Percentiles rank a stretch among this genome's conserved stretches.
These are phyloP conservation scores for Xiphophorus birchmanni DNA, from an alignment of 2,797 vertebrate genomes.

Conservation along the genomic window DNA sequence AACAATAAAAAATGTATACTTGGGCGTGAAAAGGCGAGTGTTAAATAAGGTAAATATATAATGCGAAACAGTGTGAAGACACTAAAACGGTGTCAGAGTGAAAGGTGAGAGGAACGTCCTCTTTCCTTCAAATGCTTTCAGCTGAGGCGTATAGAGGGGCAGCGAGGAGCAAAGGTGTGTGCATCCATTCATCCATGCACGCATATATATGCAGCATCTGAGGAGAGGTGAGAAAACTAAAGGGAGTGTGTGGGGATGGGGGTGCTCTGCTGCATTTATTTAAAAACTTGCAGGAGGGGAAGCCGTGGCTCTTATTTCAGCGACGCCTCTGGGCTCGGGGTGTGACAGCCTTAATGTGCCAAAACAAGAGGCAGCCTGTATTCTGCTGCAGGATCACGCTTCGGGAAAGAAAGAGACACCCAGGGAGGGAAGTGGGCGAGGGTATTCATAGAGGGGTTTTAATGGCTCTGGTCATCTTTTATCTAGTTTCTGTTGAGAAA, in stretches of 20 bases:
- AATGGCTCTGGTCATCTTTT: constrained; percentile 44
- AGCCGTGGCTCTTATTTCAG: constrained; percentile 68
- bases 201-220: constrained; percentile 32
- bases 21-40: constrained; percentile 63
- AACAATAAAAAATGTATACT: constrained; percentile 73
- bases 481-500: constrained; percentile 29
- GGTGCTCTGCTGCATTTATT: constrained; percentile 47
- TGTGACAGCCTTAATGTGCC: constrained; percentile 65
- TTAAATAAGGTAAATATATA: constrained; percentile 78
- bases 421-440: constrained; percentile 24
- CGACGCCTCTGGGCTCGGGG: constrained; percentile 56
- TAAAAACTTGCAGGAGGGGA: constrained; percentile 53
- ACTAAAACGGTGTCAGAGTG: constrained; percentile 75
- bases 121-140: constrained; percentile 78
- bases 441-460: constrained; percentile 40
- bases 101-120: constrained; percentile 73
- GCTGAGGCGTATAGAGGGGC: constrained; percentile 46
- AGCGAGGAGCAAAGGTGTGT: constrained; percentile 32
- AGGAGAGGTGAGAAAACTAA: constrained; percentile 78
- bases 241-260: constrained; percentile 17
- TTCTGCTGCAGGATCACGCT: constrained; percentile 39
- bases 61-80: constrained; percentile 74
- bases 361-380: constrained; percentile 53
- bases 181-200: constrained; percentile 43
- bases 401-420: constrained; percentile 55